phyloP scores from a whole-genome alignment of 2,888 invertebrate species.

The Aphidoletes aphidimyza region DNA sequence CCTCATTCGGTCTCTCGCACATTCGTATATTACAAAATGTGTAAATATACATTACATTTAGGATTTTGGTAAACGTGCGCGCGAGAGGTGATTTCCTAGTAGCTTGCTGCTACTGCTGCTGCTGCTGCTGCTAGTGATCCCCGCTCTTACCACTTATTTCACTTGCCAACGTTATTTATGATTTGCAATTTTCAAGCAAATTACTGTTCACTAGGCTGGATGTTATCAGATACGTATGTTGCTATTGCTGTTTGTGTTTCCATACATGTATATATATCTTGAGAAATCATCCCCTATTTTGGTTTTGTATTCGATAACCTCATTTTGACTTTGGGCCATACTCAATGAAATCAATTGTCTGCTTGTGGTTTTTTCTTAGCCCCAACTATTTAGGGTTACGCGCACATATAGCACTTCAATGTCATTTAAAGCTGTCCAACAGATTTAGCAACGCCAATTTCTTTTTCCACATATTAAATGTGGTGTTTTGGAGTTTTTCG shows the following conservation, averaged over 20 bases:
- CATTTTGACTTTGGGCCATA: constrained; percentile 23
- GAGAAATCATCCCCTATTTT: not conserved
- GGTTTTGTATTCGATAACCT: not conserved
- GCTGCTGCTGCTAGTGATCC: no score
- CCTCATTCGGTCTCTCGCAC: not conserved
- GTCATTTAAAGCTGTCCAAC: constrained; percentile 8
- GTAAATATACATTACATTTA: not conserved
- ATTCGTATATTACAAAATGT: not conserved
- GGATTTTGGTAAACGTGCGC: not conserved
- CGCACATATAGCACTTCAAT: not conserved
- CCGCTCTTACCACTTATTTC: no score
- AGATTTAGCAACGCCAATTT: no score
- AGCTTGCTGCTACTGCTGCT: not conserved
- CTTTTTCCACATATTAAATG: no score
- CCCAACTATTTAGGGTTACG: not conserved
- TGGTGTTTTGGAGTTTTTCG: not conserved
- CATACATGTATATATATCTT: not conserved
- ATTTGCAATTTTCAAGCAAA: constrained; percentile 5
- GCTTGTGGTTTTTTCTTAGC: constrained; percentile 8
- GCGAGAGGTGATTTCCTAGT: not conserved
- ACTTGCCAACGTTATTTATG: constrained; percentile 28
- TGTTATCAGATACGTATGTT: not conserved
- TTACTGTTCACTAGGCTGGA: not conserved
- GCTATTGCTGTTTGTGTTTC: not conserved
- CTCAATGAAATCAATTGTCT: not conserved